A percentile compares a stretch with the other conserved stretches of the same genome.
These are phyloP conservation scores for Vireo griseus DNA, from an alignment of 2,797 vertebrate genomes.

Conservation along the genomic window DNA sequence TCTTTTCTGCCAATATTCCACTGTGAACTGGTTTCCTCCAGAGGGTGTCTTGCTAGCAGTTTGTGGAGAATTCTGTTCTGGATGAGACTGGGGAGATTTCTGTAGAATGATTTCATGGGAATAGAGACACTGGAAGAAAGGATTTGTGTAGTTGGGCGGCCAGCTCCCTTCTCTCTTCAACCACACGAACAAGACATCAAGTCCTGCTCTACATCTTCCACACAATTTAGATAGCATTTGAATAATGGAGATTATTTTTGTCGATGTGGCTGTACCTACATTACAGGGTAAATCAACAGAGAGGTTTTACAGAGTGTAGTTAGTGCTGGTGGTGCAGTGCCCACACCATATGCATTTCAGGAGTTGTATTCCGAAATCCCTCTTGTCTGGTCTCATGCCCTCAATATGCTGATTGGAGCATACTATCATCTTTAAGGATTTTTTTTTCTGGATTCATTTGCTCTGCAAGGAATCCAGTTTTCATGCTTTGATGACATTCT, in stretches of 20 bases:
- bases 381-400: neutral
- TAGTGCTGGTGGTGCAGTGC: neutral
- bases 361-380: neutral
- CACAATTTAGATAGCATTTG: neutral
- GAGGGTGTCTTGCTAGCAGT: rapidly evolving
- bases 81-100: neutral
- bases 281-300: neutral
- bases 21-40: neutral
- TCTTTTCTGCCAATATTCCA: neutral
- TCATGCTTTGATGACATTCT: neutral
- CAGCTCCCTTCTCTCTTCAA: neutral
- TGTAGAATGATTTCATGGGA: neutral
- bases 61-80: neutral
- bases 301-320: neutral
- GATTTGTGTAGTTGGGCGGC: rapidly evolving
- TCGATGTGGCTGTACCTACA: rapidly evolving
- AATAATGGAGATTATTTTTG: neutral
- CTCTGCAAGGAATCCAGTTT: neutral
- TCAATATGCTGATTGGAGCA: neutral
- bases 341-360: neutral
- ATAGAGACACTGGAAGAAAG: neutral
- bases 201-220: neutral
- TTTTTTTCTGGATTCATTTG: neutral
- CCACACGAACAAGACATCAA: neutral
- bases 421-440: neutral